A percentile compares a stretch with the other conserved stretches of the same genome.
phyloP scores from a whole-genome alignment of 2,797 vertebrate species.

The Mus caroli region DNA sequence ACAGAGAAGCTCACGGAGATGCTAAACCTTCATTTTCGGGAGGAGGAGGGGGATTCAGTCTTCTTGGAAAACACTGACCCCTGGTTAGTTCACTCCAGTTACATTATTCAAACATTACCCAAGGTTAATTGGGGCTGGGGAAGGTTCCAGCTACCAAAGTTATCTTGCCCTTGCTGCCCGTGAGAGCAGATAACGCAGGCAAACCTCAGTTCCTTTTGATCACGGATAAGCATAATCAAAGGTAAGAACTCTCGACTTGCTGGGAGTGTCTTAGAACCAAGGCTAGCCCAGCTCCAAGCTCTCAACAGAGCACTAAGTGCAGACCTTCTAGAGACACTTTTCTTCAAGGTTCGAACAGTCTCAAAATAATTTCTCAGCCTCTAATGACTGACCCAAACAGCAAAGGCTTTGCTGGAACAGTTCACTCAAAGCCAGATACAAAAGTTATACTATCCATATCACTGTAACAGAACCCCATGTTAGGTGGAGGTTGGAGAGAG shows the following conservation, averaged over 20 bases:
- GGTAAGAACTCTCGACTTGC: neutral
- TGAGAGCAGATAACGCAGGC: neutral
- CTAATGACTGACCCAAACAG: neutral
- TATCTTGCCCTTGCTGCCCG: neutral
- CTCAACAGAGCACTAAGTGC: neutral
- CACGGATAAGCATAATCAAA: neutral
- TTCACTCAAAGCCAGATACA: neutral
- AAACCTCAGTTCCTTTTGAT: neutral
- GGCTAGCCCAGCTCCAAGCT: neutral
- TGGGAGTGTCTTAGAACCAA: neutral
- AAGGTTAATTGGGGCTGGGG: neutral
- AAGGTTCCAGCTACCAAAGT: neutral
- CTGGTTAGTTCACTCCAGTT: neutral
- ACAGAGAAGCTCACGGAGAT: neutral
- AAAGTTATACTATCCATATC: neutral
- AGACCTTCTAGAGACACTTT: neutral
- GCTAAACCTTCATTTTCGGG: neutral
- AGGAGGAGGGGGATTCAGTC: neutral
- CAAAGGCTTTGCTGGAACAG: neutral
- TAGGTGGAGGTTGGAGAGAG: neutral
- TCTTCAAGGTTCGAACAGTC: neutral
- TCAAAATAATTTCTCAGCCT: neutral
- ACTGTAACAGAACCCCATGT: neutral
- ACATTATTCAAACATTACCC: neutral
- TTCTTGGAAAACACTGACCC: neutral